Percentiles rank a stretch among this genome's conserved stretches.
Evolutionary conservation across 2,888 invertebrate species (phyloP).

Genomic region (Drosophila subsilvestris): DNA sequence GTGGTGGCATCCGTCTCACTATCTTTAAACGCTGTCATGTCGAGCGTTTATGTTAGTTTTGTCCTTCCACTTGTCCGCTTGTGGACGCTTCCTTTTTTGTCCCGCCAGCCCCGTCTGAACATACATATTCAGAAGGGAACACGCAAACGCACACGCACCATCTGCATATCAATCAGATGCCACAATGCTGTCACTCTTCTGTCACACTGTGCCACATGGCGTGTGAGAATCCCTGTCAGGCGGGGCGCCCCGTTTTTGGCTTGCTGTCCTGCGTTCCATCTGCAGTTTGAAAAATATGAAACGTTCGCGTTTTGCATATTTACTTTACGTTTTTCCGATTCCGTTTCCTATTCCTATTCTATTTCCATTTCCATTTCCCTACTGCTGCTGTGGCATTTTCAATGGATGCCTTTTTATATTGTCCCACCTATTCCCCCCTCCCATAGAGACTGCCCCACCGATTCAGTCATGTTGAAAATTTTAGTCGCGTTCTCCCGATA

Average conservation of each 20-base stretch:
- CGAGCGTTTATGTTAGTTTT: slow-evolving; percentile 39
- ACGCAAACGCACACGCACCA: slow-evolving; percentile 43
- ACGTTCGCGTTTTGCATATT: slow-evolving; percentile 74
- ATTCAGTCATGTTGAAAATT: slow-evolving; percentile 57
- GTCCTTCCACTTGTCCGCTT: slow-evolving; percentile 16
- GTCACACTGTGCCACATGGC: slow-evolving; percentile 58
- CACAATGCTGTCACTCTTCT: slow-evolving; percentile 67
- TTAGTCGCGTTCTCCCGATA: slow-evolving; percentile 51
- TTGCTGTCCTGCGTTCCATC: slow-evolving; percentile 8
- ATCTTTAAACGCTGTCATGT: slow-evolving; percentile 45
- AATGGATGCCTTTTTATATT: neutral
- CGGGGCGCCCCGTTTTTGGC: slow-evolving; percentile 10
- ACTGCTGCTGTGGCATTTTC: slow-evolving; percentile 5
- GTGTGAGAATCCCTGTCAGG: slow-evolving; percentile 56
- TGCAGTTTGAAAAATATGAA: slow-evolving; percentile 68
- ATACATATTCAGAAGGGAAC: slow-evolving; percentile 9
- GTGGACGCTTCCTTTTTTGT: slow-evolving; percentile 46
- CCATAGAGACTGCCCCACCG: slow-evolving; percentile 10
- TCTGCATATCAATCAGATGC: slow-evolving; percentile 76
- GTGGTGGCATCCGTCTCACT: slow-evolving; percentile 42
- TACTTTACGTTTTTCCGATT: slow-evolving; percentile 51
- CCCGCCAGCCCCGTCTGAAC: slow-evolving; percentile 1
- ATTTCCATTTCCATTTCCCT: slow-evolving; percentile 4
- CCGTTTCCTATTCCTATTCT: slow-evolving; percentile 2
- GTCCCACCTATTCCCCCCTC: neutral